Conservation (phyloP, 1,140 invertebrate genomes). For the Belonocnema kinseyi region DNA sequence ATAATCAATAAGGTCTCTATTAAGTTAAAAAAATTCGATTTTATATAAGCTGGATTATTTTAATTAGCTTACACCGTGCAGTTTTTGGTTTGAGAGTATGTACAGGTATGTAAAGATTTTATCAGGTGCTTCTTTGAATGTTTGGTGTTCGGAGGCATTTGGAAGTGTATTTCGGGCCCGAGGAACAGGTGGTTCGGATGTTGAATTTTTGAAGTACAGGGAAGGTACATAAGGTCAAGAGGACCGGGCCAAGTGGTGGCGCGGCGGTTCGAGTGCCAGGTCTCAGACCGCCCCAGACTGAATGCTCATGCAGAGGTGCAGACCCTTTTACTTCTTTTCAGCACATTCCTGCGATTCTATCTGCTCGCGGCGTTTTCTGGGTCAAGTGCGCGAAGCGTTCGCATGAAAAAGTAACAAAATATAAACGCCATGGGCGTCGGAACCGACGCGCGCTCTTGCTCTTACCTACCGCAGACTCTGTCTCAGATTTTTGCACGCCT, state of each 20-base stretch:
- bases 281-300: slow-evolving; percentile 40
- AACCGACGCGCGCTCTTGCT: not conserved
- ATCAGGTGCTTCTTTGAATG: not conserved
- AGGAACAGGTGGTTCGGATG: slow-evolving; percentile 36
- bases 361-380: slow-evolving; percentile 45
- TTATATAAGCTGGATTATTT: too few relatives aligned
- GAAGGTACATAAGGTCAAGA: slow-evolving; percentile 56
- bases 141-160: slow-evolving; percentile 7
- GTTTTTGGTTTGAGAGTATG: too few relatives aligned
- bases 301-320: slow-evolving; percentile 35
- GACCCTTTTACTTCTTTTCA: slow-evolving; percentile 38
- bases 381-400: slow-evolving; percentile 48
- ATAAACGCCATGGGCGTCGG: slow-evolving; percentile 30
- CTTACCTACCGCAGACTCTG: slow-evolving; percentile 25
- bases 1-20: slow-evolving; percentile 11
- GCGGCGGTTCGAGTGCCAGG: slow-evolving; percentile 48
- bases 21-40: not conserved
- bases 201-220: slow-evolving; percentile 37
- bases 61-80: too few relatives aligned
- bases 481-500: slow-evolving; percentile 23
- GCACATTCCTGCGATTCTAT: slow-evolving; percentile 47
- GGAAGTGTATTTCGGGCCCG: slow-evolving; percentile 7
- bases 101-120: not conserved
- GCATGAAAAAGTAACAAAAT: slow-evolving; percentile 32
- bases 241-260: slow-evolving; percentile 48